phyloP scores from a whole-genome alignment of 2,113 vertebrate genomes.

The Hassar affinis region DNA sequence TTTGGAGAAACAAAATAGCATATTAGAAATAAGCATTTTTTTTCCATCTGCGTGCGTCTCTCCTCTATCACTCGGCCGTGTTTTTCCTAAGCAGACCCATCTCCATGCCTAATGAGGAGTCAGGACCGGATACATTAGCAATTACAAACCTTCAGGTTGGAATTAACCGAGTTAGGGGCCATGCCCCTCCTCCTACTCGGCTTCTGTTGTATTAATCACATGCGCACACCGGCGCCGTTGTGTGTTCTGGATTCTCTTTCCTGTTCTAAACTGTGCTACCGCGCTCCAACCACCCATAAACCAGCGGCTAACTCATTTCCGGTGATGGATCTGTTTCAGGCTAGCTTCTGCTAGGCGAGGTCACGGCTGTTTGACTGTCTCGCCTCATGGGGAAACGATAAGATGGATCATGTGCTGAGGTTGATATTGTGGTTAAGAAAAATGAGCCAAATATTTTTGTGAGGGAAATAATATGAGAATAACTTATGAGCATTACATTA shows the following conservation, averaged over 20 bases:
- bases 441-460: background rate
- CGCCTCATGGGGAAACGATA: background rate
- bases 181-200: constrained; percentile 62
- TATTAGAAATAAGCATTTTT: background rate
- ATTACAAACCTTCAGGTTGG: constrained; percentile 70
- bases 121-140: constrained; percentile 68
- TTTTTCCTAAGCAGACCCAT: constrained; percentile 21
- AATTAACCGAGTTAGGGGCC: constrained; percentile 73
- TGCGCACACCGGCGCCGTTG: constrained; percentile 1
- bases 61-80: constrained; percentile 42
- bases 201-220: constrained; percentile 69
- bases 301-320: constrained; percentile 14
- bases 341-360: constrained; percentile 17
- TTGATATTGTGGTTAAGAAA: background rate
- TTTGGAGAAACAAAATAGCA: background rate
- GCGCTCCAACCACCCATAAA: constrained; percentile 7
- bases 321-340: constrained; percentile 39
- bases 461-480: background rate
- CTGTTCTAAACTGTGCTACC: constrained; percentile 61
- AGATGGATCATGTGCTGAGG: background rate
- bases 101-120: constrained; percentile 51
- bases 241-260: constrained; percentile 46
- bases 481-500: background rate
- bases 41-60: background rate
- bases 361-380: background rate